Conservation (phyloP, 2,797 vertebrate genomes). For the Paedocypris micromegethes region DNA sequence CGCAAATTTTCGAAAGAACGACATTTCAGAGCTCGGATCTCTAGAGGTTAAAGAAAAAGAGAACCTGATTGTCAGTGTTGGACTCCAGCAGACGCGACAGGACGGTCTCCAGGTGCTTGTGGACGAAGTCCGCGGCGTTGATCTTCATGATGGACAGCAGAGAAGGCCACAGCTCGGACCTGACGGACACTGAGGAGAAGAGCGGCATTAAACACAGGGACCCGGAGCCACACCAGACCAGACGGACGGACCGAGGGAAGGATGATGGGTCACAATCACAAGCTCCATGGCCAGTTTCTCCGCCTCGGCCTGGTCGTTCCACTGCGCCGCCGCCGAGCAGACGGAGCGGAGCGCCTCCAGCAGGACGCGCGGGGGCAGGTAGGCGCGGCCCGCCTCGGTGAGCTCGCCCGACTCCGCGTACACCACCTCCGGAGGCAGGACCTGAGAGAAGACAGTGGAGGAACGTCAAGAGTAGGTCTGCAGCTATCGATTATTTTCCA, state of each 20-base stretch:
- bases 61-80: conserved; percentile 72
- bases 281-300: conserved; percentile 83
- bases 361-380: conserved; percentile 77
- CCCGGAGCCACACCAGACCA: too few relatives aligned
- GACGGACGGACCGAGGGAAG: conserved; percentile 77
- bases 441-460: conserved; percentile 55
- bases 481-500: too few relatives aligned
- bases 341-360: conserved; percentile 79
- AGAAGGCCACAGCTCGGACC: conserved; percentile 77
- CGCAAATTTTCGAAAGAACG: too few relatives aligned
- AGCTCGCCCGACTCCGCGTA: conserved; percentile 80
- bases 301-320: conserved; percentile 69
- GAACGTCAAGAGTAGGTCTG: too few relatives aligned
- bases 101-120: conserved; percentile 79
- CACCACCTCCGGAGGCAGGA: conserved; percentile 77
- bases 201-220: neutral
- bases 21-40: too few relatives aligned
- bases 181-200: conserved; percentile 67
- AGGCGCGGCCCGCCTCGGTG: conserved; percentile 77
- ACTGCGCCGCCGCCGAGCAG: conserved; percentile 75
- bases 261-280: conserved; percentile 84
- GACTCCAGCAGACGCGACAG: conserved; percentile 75
- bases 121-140: conserved; percentile 78
- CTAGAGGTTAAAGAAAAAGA: neutral
- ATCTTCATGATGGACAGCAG: conserved; percentile 87